Base-by-base conservation (phyloP, 2,797 vertebrate species). In the Anolis apletophallus region DNA sequence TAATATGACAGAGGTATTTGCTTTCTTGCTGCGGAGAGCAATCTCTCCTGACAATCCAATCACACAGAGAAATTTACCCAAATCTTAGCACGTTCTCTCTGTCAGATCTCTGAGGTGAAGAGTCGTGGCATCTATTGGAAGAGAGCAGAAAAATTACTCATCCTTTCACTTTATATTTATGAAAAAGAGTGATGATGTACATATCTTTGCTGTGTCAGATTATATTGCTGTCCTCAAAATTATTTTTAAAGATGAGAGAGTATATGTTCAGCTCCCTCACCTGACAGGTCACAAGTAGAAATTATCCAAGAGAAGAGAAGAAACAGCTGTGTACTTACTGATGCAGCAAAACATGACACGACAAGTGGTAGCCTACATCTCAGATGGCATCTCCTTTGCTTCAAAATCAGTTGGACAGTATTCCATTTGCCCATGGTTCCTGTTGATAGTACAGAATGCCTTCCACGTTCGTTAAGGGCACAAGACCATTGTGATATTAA, bases 1-100 rank as follows among this genome's bases (percentile, higher is more conserved):
- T 91, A 95, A 95, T 94, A 91, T 96, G 97, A 97, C 96, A 96
- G 95, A 90, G 93, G 78, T 93, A 93, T 96, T 97, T 96, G 93
- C 93, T 93, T 89, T 91, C 10, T 92, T 90, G 85, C 64, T 89
- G 52, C 86, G 83, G 83, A 90, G 90, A 86, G 68, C 91, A 54
- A 91, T 93, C 88, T 88, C 90, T 88, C 92, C 92, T 95, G 94
- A 94, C 95, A 95, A 85, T 91, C 90, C 89, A 94, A 92, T 89
- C 88, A 93, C 91, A 92, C 80, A 88, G 86, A 93, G 87, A 90
- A 93, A 91, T 93, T 92, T 94, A 89, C 89, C 93, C 90, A 88
- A 84, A 92, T 92, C 80, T 91, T 87, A 91, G 90, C 89, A 73
- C 23, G 4, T 93, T 90, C 91, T 85, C 68, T 94, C 94, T 96